Evolutionary conservation across 1,140 invertebrate genomes (phyloP).

Genomic region (Ostrea denselamellosa): DNA sequence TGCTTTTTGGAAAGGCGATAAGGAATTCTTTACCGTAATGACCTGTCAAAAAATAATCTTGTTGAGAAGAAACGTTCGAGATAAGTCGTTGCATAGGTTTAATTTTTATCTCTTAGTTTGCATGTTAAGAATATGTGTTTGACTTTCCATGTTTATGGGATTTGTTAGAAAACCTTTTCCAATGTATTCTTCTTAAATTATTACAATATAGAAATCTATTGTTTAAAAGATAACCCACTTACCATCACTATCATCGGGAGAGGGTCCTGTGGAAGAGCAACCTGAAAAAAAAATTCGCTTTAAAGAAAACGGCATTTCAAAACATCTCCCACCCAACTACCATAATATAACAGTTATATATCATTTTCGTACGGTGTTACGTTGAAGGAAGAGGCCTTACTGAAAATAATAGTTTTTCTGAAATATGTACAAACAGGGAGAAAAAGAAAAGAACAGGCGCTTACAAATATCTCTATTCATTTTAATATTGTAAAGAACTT

Average conservation of each 20-base stretch:
- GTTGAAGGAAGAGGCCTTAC: too few relatives aligned
- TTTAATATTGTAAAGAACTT: too few relatives aligned
- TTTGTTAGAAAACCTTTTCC: neutral
- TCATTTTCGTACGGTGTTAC: neutral
- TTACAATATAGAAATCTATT: neutral
- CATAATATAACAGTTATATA: neutral
- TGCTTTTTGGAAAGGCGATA: slow-evolving; percentile 35
- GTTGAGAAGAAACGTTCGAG: slow-evolving; percentile 10
- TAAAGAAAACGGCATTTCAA: neutral
- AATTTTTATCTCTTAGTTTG: slow-evolving; percentile 15
- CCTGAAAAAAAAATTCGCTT: neutral
- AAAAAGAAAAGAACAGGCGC: too few relatives aligned
- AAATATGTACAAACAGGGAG: too few relatives aligned
- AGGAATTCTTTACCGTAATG: slow-evolving; percentile 36
- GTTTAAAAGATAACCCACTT: neutral
- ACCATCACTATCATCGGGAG: neutral
- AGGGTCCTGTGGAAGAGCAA: neutral
- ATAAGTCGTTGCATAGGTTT: slow-evolving; percentile 19
- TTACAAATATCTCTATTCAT: too few relatives aligned
- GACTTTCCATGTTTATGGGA: neutral
- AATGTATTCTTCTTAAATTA: neutral
- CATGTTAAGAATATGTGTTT: neutral
- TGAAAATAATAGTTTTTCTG: too few relatives aligned
- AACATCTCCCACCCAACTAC: neutral
- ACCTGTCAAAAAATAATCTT: slow-evolving; percentile 24